Evolutionary conservation across 2,888 invertebrate species (phyloP).

Genomic region (Physocephala rufipes): DNA sequence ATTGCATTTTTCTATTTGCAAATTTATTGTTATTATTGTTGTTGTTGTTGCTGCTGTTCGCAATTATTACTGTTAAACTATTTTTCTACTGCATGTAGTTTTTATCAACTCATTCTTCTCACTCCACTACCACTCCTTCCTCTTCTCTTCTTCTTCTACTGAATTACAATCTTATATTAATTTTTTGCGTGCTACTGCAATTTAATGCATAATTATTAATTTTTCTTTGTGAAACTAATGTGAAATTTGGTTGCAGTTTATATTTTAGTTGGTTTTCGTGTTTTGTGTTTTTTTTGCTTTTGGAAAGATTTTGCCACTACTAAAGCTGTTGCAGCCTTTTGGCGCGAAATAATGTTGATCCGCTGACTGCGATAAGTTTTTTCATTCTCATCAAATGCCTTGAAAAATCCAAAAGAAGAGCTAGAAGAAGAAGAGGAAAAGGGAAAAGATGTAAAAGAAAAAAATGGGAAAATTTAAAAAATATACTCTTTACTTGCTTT

Average conservation of each 20-base stretch:
- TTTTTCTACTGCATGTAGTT: not conserved
- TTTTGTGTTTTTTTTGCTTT: not conserved
- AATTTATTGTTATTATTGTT: constrained; percentile 13
- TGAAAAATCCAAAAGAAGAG: constrained; percentile 15
- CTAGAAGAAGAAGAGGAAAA: not conserved
- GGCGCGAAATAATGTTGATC: constrained; percentile 22
- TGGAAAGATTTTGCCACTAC: not conserved
- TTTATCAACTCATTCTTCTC: not conserved
- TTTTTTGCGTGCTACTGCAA: constrained; percentile 33
- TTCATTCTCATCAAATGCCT: constrained; percentile 32
- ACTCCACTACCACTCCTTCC: too few relatives aligned
- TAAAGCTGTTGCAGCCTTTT: constrained; percentile 14
- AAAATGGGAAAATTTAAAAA: not conserved
- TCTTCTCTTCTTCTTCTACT: not conserved
- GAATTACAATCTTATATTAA: constrained; percentile 20
- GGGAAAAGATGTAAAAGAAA: not conserved
- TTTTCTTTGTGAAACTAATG: constrained; percentile 24
- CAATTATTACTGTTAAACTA: not conserved
- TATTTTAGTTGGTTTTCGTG: not conserved
- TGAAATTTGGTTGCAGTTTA: constrained; percentile 10
- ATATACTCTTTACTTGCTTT: constrained; percentile 7
- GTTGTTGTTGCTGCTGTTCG: not conserved
- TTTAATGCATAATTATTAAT: constrained; percentile 35
- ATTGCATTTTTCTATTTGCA: too few relatives aligned
- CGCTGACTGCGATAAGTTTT: constrained; percentile 13